phyloP scores from a whole-genome alignment of 2,888 invertebrate genomes.

The Cheilosia grossa region DNA sequence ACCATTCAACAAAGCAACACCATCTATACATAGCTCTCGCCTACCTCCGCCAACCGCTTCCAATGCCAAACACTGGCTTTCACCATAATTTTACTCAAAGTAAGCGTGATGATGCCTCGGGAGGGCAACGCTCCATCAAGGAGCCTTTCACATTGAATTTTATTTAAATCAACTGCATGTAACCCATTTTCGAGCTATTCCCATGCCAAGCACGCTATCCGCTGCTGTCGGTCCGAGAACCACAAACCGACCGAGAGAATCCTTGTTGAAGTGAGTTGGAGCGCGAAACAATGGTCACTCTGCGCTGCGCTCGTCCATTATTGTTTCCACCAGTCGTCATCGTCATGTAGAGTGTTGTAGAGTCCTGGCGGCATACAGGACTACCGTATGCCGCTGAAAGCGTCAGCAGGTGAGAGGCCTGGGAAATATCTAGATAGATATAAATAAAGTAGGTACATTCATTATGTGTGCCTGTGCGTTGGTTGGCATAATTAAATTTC shows the following conservation, averaged over 20 bases:
- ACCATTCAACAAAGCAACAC: conserved; percentile 44
- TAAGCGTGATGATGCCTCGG: conserved; percentile 41
- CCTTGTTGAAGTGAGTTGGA: conserved; percentile 69
- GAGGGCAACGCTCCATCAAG: conserved; percentile 61
- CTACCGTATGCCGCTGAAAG: not conserved
- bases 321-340: conserved; percentile 73
- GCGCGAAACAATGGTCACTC: conserved; percentile 69
- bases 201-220: conserved; percentile 17
- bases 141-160: conserved; percentile 70
- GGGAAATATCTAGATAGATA: not conserved
- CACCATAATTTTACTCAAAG: conserved; percentile 46
- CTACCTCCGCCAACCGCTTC: not conserved
- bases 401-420: conserved; percentile 54
- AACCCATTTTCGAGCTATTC: conserved; percentile 57
- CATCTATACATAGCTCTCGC: not conserved
- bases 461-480: conserved; percentile 5
- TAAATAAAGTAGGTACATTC: not conserved
- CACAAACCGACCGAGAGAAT: conserved; percentile 37
- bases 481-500: conserved; percentile 62
- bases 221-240: conserved; percentile 39
- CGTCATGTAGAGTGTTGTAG: conserved; percentile 14
- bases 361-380: conserved; percentile 41
- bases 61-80: not conserved
- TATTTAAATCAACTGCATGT: conserved; percentile 69
- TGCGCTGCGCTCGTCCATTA: conserved; percentile 50